A percentile compares a stretch with the other conserved stretches of the same genome.
phyloP scores from a whole-genome alignment of 2,113 vertebrate genomes.

The Clarias magur region DNA sequence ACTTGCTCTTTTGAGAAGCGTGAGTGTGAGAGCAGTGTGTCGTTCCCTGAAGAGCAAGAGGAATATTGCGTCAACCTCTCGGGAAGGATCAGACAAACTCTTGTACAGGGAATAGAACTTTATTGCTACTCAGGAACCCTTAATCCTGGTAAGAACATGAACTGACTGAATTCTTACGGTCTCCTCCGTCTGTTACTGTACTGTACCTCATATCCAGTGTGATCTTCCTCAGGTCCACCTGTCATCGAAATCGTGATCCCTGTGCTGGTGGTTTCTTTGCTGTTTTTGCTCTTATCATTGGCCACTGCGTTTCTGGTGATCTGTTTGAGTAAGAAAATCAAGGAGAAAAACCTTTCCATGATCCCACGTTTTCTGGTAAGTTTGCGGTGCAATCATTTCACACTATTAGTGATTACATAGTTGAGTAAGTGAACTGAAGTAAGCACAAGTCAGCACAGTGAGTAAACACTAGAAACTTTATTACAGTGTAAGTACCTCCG shows the following conservation, averaged over 20 bases:
- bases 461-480: background rate
- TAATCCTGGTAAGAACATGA: background rate
- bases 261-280: background rate
- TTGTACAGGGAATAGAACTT: rapidly evolving
- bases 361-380: conserved; percentile 16
- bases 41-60: background rate
- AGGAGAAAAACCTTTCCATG: background rate
- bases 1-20: rapidly evolving
- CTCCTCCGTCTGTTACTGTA: background rate
- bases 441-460: too few relatives aligned
- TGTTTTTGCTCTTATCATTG: background rate
- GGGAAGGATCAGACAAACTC: background rate
- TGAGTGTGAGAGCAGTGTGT: background rate
- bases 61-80: conserved; percentile 6
- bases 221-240: background rate
- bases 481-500: too few relatives aligned
- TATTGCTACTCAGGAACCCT: conserved; percentile 15
- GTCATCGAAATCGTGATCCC: background rate
- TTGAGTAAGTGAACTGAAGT: too few relatives aligned
- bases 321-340: background rate
- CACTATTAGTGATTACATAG: background rate
- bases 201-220: background rate
- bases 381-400: background rate
- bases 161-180: background rate
- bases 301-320: background rate